Conservation (phyloP, 1,140 invertebrate species). For the Helicoverpa armigera region DNA sequence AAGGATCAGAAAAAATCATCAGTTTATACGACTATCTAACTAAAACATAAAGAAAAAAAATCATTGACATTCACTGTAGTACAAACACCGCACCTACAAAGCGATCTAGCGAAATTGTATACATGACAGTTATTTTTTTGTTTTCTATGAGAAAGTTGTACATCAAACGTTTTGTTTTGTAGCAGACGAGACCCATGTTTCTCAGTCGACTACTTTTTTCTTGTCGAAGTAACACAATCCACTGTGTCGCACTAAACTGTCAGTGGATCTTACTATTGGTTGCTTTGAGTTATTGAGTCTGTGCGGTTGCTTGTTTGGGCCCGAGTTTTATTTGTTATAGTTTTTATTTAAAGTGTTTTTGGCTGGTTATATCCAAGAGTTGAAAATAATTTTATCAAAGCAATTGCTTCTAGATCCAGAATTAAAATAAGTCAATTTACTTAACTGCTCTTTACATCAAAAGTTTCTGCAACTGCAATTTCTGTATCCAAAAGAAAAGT, state of each 20-base stretch:
- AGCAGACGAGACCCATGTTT: constrained; percentile 44
- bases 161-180: constrained; percentile 48
- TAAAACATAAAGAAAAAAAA: not conserved
- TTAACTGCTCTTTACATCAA: no score
- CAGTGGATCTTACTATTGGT: constrained; percentile 23
- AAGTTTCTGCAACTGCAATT: no score
- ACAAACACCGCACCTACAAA: constrained; percentile 1
- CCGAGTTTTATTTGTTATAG: no score
- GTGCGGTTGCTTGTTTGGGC: no score
- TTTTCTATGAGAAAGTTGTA: constrained; percentile 37
- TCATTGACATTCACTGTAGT: not conserved
- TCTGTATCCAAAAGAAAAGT: no score
- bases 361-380: no score
- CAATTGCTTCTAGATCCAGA: no score
- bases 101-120: constrained; percentile 49
- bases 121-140: constrained; percentile 32
- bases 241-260: constrained; percentile 54
- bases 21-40: no score
- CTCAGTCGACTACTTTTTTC: constrained; percentile 51
- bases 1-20: no score
- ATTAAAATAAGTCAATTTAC: no score
- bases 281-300: not conserved
- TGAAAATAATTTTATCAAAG: no score
- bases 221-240: constrained; percentile 53
- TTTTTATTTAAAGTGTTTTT: no score